Evolutionary conservation across 2,113 vertebrate genomes (phyloP).

Genomic region (Barnardius zonarius): DNA sequence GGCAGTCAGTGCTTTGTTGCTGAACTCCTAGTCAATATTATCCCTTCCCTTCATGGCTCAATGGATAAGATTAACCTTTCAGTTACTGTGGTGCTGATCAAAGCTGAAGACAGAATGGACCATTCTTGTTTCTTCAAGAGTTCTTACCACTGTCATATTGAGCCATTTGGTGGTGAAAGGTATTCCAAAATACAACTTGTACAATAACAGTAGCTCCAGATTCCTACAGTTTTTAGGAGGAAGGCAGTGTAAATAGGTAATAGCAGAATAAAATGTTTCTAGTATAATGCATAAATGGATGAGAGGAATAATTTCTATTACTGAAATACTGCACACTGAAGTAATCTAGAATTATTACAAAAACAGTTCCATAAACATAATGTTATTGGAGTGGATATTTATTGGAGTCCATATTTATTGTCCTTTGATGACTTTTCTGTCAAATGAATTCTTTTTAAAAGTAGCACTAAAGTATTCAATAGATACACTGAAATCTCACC

Average conservation of each 20-base stretch:
- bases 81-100: neutral
- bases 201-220: neutral
- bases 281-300: neutral
- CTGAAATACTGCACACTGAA: neutral
- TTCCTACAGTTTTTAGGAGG: neutral
- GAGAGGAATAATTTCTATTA: neutral
- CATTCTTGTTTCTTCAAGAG: neutral
- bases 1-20: neutral
- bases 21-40: neutral
- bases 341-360: neutral
- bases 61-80: neutral
- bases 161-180: neutral
- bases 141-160: neutral
- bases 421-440: neutral
- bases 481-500: neutral
- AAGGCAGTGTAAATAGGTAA: neutral
- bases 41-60: neutral
- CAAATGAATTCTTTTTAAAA: neutral
- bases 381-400: neutral
- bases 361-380: neutral
- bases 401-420: neutral
- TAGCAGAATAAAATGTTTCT: neutral
- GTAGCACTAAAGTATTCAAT: neutral
- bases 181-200: neutral
- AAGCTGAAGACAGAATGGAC: neutral